Evolutionary conservation across 2,113 vertebrate genomes (phyloP), one percentile per base, ranked within the genome.

Genomic region (Festucalex cinctus): DNA sequence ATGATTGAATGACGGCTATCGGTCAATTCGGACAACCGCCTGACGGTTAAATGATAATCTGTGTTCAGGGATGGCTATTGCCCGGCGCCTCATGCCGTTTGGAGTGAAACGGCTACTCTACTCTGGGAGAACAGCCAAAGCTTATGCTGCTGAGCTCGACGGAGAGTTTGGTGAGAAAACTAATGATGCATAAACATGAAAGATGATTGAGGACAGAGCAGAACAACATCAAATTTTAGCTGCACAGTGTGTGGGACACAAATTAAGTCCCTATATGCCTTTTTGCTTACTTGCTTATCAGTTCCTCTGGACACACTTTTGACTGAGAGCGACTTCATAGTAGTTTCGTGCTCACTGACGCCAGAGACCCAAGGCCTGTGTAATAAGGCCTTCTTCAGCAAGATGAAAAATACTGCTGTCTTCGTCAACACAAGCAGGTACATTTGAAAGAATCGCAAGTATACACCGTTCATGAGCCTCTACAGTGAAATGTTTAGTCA

Each of bases 91-190:
- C 56, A 86, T 90, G 76, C 89, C 93, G 0, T 94, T 94, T 39
- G 93, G 93, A 54, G 91, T 94, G 57, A 91, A 91, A 73, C 88
- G 85, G 65, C 83, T 93, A 54, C 79, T 94, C 20, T 94, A 94
- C 70, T 86, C 90, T 10, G 93, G 92, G 60, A 85, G 90, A 74
- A 81, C 85, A 16, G 79, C 85, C 35, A 93, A 91, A 69, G 66
- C 88, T 0, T 9, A 89, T 1, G 85, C 91, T 35, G 74, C 84
- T 3, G 85, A 91, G 70, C 86, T 94, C 49, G 89, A 91, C 0
- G 93, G 89, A 67, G 90, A 94, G 74, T 91, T 88, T 69, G 92
- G 93, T 94, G 79, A 91, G 92, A 8, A 32, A 57, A 57, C 54
- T 19, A 57, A 24, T 57, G 39, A n/a, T 70, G 44, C 22, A 1